Conservation (phyloP, 1,140 invertebrate species). For the Drosophila pandora region DNA sequence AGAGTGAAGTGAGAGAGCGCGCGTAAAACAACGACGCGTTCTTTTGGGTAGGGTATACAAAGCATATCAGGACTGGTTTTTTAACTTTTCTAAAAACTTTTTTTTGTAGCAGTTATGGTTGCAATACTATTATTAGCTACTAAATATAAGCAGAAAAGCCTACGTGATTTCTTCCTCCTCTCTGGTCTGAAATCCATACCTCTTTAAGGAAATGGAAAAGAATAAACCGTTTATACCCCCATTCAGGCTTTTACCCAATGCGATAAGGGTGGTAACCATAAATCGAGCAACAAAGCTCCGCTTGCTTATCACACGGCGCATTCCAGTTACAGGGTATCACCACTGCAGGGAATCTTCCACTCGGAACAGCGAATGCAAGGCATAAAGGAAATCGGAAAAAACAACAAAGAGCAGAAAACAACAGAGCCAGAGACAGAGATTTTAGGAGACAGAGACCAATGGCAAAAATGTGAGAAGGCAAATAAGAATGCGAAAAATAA, state of each 20-base stretch:
- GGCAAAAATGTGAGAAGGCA: constrained; percentile 68
- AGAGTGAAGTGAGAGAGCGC: constrained; percentile 48
- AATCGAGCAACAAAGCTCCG: constrained; percentile 5
- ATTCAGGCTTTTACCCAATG: not conserved
- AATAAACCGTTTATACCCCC: constrained; percentile 9
- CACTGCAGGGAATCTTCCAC: constrained; percentile 1
- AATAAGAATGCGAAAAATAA: constrained; percentile 69
- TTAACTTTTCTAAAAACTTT: not conserved
- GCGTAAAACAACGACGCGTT: constrained; percentile 59
- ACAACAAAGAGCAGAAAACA: constrained; percentile 72
- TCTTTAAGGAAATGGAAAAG: constrained; percentile 4
- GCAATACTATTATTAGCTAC: too few relatives aligned
- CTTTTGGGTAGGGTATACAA: constrained; percentile 39
- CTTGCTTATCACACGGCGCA: constrained; percentile 6
- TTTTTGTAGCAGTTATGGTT: not conserved
- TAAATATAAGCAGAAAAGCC: not conserved
- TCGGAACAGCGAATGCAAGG: constrained; percentile 59
- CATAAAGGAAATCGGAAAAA: constrained; percentile 70
- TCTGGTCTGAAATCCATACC: not conserved
- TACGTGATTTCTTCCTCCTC: not conserved
- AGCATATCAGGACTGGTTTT: constrained; percentile 29
- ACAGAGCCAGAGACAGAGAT: constrained; percentile 1
- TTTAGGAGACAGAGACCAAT: constrained; percentile 11
- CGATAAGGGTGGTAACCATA: constrained; percentile 16
- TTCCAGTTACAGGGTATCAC: constrained; percentile 21